Conservation (phyloP, 2,113 vertebrate genomes). For the Phainopepla nitens region DNA sequence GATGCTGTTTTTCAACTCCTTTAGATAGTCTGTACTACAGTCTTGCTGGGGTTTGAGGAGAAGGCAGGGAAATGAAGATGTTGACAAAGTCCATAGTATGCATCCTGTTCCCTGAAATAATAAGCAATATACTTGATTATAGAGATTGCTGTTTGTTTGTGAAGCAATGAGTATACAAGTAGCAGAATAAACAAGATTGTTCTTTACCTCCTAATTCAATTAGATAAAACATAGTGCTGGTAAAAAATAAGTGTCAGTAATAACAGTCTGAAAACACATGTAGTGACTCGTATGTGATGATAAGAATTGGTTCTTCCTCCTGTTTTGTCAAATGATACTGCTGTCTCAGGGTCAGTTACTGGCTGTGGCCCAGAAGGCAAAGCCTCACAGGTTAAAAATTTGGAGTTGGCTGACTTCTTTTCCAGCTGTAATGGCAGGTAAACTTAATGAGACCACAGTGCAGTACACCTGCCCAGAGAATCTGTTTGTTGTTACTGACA, state of each 20-base stretch:
- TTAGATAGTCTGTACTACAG: neutral
- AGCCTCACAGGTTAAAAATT: neutral
- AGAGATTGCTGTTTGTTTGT: neutral
- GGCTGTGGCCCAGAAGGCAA: neutral
- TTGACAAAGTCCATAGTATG: neutral
- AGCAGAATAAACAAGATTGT: neutral
- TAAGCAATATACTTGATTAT: neutral
- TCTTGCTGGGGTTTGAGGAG: neutral
- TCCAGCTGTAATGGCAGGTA: neutral
- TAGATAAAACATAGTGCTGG: neutral
- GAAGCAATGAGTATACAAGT: neutral
- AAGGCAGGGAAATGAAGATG: neutral
- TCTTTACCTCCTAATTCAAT: neutral
- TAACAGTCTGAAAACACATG: neutral
- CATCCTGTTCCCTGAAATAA: neutral
- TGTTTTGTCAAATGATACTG: neutral
- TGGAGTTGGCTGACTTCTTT: neutral
- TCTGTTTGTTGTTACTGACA: neutral
- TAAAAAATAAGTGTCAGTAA: neutral
- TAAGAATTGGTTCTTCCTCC: neutral
- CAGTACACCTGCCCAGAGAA: neutral
- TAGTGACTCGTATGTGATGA: neutral
- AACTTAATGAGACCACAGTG: neutral
- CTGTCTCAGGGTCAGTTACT: neutral
- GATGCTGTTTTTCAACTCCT: neutral